Percentiles rank a stretch among this genome's conserved stretches.
Conservation (phyloP, 2,113 vertebrate genomes). For the Cnemophilus loriae region DNA sequence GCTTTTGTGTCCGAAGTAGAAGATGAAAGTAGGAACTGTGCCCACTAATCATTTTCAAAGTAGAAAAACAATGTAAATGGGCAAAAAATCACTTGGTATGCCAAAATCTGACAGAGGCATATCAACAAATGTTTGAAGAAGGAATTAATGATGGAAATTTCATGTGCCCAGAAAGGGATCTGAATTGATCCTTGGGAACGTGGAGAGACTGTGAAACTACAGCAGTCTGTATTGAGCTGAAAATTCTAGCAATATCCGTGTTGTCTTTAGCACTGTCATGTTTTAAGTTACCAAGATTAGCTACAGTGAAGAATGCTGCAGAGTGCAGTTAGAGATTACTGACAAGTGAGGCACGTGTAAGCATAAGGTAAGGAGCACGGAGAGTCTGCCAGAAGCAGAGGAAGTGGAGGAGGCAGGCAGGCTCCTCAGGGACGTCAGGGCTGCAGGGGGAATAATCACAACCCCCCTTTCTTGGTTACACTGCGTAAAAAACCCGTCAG, state of each 20-base stretch:
- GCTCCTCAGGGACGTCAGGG: not conserved
- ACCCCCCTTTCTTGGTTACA: not conserved
- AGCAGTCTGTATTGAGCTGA: not conserved
- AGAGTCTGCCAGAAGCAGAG: not conserved
- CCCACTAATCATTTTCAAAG: conserved; percentile 8
- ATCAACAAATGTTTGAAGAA: conserved; percentile 32
- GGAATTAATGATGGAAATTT: conserved; percentile 6
- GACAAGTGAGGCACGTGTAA: not conserved
- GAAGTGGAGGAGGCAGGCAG: not conserved
- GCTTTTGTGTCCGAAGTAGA: not conserved
- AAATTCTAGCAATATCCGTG: not conserved
- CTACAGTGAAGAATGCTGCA: not conserved
- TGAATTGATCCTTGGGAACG: not conserved
- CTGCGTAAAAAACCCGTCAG: not conserved
- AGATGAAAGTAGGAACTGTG: conserved; percentile 14
- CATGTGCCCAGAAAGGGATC: not conserved
- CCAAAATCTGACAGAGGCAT: not conserved
- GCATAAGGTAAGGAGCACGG: not conserved
- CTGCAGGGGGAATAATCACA: not conserved
- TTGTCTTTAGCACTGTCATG: not conserved
- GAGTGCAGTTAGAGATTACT: not conserved
- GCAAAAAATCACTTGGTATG: not conserved
- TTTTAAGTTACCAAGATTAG: not conserved
- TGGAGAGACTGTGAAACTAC: not conserved
- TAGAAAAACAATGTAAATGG: conserved; percentile 13